Conservation (phyloP, 2,888 invertebrate genomes). For the Pyrrhia umbra region DNA sequence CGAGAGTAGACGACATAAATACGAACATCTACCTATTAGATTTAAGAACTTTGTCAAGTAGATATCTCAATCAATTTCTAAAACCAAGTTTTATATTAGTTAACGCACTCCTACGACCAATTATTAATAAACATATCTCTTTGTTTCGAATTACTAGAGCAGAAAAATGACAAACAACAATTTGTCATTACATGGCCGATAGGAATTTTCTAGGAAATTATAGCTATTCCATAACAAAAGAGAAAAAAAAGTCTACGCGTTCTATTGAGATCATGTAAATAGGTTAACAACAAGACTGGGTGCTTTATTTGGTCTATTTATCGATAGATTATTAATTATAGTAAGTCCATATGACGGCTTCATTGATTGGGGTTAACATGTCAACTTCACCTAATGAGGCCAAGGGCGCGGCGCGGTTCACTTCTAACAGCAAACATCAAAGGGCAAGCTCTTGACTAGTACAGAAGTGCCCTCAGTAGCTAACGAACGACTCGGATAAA, state of each 20-base stretch:
- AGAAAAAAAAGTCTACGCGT: no score
- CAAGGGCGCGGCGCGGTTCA: slow-evolving; percentile 69
- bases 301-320: neutral
- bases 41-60: no score
- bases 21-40: no score
- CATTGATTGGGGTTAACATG: slow-evolving; percentile 68
- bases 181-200: neutral
- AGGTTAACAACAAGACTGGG: neutral
- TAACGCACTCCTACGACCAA: no score
- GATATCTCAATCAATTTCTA: no score
- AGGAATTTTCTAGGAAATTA: no score
- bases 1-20: no score
- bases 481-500: slow-evolving; percentile 74
- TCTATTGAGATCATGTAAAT: no score
- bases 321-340: slow-evolving; percentile 13
- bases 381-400: slow-evolving; percentile 69
- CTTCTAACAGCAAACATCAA: slow-evolving; percentile 73
- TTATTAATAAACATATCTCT: neutral
- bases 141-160: neutral
- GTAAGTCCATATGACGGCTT: slow-evolving; percentile 31
- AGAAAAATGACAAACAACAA: slow-evolving; percentile 3
- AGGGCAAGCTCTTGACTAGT: slow-evolving; percentile 72
- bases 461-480: slow-evolving; percentile 66
- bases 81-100: no score
- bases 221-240: no score